A percentile compares a stretch with the other conserved stretches of the same genome.
phyloP scores from a whole-genome alignment of 2,113 vertebrate genomes.

The Petrocephalus microphthalmus region DNA sequence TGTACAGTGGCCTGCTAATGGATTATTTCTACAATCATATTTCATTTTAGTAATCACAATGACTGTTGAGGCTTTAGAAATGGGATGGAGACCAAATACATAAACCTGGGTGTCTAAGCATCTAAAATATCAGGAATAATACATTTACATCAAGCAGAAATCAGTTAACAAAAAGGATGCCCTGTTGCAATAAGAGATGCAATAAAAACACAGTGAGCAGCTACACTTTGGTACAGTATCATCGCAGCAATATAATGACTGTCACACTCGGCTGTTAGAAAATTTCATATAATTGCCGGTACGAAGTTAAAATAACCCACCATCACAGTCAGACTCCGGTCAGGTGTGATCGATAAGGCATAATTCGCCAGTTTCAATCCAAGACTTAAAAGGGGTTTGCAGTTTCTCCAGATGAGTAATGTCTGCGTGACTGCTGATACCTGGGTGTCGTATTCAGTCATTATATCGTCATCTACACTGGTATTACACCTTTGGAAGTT shows the following conservation, averaged over 20 bases:
- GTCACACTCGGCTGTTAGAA: neutral
- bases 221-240: neutral
- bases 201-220: neutral
- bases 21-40: conserved; percentile 61
- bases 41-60: conserved; percentile 45
- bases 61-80: conserved; percentile 30
- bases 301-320: neutral
- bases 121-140: conserved; percentile 34
- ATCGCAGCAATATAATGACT: neutral
- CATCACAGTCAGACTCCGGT: neutral
- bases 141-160: conserved; percentile 28
- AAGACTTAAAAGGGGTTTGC: neutral
- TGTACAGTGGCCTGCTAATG: conserved; percentile 70
- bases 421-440: neutral
- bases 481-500: neutral
- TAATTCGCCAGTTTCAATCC: neutral
- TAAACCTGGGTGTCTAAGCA: conserved; percentile 66
- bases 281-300: neutral
- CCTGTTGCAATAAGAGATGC: neutral
- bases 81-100: conserved; percentile 62
- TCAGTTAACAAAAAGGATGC: conserved; percentile 10
- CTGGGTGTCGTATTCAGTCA: neutral
- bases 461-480: neutral
- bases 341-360: neutral
- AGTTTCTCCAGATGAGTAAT: neutral